Percentiles rank a stretch among this genome's conserved stretches.
phyloP scores from a whole-genome alignment of 2,113 vertebrate species.

The Gopherus flavomarginatus region DNA sequence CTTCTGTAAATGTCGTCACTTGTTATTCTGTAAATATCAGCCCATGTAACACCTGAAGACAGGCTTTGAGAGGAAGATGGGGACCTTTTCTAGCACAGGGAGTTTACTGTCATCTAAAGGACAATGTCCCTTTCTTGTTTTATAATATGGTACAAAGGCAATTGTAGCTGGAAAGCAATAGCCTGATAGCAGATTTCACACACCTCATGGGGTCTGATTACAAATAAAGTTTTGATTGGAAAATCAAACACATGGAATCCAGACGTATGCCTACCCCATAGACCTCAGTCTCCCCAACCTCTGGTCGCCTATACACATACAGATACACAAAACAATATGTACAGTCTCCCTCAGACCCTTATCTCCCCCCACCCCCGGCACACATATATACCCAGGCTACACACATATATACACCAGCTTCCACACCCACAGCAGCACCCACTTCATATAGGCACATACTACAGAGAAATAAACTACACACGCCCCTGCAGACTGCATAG shows the following conservation, averaged over 20 bases:
- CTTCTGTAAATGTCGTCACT: conserved; percentile 68
- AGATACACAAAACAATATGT: not conserved
- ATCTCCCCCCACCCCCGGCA: not conserved
- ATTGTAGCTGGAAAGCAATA: not conserved
- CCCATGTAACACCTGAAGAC: not conserved
- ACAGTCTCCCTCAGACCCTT: not conserved
- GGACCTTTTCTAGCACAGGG: not conserved
- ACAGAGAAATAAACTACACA: not conserved
- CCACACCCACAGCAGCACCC: not conserved
- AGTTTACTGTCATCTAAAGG: conserved; percentile 54
- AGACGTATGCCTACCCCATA: accelerated
- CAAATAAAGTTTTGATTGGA: not conserved
- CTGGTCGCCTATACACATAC: not conserved
- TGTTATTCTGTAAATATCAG: conserved; percentile 72
- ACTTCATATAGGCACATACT: not conserved
- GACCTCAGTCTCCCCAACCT: not conserved
- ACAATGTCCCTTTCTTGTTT: conserved; percentile 22
- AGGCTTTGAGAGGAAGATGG: conserved; percentile 12
- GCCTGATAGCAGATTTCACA: not conserved
- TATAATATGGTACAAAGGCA: not conserved
- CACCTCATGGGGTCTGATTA: not conserved
- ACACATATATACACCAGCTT: not conserved
- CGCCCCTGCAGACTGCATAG: not conserved
- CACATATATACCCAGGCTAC: not conserved
- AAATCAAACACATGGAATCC: not conserved